Base-by-base conservation (phyloP, 2,113 vertebrate species). In the Cyrtonyx montezumae region DNA sequence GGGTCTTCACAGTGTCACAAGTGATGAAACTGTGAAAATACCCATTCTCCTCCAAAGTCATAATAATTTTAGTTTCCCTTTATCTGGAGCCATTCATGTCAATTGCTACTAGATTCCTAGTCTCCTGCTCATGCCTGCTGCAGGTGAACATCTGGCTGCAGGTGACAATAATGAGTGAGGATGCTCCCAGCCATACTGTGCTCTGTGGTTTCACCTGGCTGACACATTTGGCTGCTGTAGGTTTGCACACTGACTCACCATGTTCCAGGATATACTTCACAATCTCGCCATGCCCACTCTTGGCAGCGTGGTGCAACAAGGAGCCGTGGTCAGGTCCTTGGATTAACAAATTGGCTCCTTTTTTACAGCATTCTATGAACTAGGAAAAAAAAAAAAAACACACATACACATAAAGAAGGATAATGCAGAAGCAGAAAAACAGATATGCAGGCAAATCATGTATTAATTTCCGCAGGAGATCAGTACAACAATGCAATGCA, bases 231-330 rank as follows among this genome's bases (percentile, higher is more conserved):
- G 66, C 56, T 48, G 20, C 59, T 55, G 42, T 53, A 68, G 49
- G 9, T 51, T 61, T 40, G 32, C 28, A 51, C 56, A 9, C 48
- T 42, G 81, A 95, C 98, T 98, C 96, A 99, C 99, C 98, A 1
- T 99, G 98, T 36, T 99, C 98, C 84, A 99, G 97, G 61, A 99
- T 99, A 94, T 98, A 99, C 95, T 98, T 97, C 94, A 99, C 98
- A 42, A 99, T 97, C 40, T 98, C 98, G 0, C 97, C 19, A 6
- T 98, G 98, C 77, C 99, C 99, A 0, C 97, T 97, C 96, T 98
- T 98, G 49, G 99, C 98, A 51, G 99, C 98, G 2, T 98, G 94
- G 94, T 99, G 99, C 85, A 99, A 96, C n/a, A 98, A 97, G 8
- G 99, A 99, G 90, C 98, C 98, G 66, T 98, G 99, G 48, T 97